Conservation (phyloP, 2,113 vertebrate species). For the Chascanopsetta lugubris region DNA sequence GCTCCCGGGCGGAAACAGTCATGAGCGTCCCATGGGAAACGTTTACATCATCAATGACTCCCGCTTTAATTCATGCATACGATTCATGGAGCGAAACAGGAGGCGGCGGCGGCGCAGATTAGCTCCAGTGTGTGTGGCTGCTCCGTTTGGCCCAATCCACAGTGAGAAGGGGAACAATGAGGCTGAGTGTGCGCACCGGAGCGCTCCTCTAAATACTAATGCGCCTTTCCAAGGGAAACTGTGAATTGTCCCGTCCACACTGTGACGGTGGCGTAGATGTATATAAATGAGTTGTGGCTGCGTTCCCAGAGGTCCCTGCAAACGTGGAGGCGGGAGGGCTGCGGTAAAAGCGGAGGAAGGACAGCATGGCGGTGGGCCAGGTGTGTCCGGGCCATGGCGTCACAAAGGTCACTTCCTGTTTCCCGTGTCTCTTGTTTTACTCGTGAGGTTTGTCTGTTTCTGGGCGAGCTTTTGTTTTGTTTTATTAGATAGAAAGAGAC, state of each 20-base stretch:
- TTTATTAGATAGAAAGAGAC: background rate
- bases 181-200: slow-evolving; percentile 44
- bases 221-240: slow-evolving; percentile 35
- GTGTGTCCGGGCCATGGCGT: slow-evolving; percentile 8
- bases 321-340: slow-evolving; percentile 30
- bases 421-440: slow-evolving; percentile 9
- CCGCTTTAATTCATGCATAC: slow-evolving; percentile 41
- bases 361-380: slow-evolving; percentile 30
- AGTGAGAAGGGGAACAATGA: slow-evolving; percentile 53
- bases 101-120: slow-evolving; percentile 40
- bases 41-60: slow-evolving; percentile 45
- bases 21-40: slow-evolving; percentile 50
- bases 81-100: slow-evolving; percentile 30
- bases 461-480: background rate
- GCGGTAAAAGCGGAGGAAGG: slow-evolving; percentile 8
- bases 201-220: slow-evolving; percentile 65
- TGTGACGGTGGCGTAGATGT: slow-evolving; percentile 37
- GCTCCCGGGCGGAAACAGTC: slow-evolving; percentile 3
- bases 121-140: slow-evolving; percentile 50
- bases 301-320: slow-evolving; percentile 51
- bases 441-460: background rate
- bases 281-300: slow-evolving; percentile 55
- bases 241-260: slow-evolving; percentile 31
- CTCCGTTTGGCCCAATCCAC: slow-evolving; percentile 61
- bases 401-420: slow-evolving; percentile 44